Evolutionary conservation across 2,113 vertebrate genomes (phyloP).

Genomic region (Muntiacus reevesi): DNA sequence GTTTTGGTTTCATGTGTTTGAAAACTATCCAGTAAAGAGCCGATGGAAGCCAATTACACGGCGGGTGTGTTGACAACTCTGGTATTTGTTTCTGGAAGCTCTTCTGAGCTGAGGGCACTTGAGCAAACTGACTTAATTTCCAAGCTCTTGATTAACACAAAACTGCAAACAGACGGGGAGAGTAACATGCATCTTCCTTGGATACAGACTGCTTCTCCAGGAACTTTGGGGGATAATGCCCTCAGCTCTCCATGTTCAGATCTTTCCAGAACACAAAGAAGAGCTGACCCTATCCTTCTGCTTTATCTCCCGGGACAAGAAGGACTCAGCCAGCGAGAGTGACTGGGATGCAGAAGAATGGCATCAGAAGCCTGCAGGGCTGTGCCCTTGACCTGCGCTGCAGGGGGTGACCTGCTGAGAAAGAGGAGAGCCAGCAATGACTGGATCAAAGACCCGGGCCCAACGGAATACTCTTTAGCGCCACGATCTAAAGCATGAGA

Average conservation of each 20-base stretch:
- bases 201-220: not conserved
- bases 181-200: not conserved
- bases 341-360: not conserved
- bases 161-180: conserved; percentile 45
- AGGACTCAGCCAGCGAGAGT: not conserved
- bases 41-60: conserved; percentile 61
- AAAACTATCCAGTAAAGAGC: conserved; percentile 57
- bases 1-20: conserved; percentile 44
- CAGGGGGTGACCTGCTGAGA: not conserved
- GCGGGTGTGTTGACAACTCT: conserved; percentile 64
- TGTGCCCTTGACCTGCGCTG: not conserved
- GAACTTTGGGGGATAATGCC: not conserved
- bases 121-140: conserved; percentile 71
- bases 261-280: not conserved
- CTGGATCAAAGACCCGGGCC: not conserved
- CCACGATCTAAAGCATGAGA: not conserved
- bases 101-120: conserved; percentile 69
- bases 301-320: not conserved
- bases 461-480: not conserved
- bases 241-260: not conserved
- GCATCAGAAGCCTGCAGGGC: not conserved
- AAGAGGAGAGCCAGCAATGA: not conserved
- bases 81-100: conserved; percentile 71
- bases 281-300: not conserved
- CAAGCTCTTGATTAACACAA: conserved; percentile 71